Conservation (phyloP, 1,140 invertebrate genomes). For the Battus philenor region DNA sequence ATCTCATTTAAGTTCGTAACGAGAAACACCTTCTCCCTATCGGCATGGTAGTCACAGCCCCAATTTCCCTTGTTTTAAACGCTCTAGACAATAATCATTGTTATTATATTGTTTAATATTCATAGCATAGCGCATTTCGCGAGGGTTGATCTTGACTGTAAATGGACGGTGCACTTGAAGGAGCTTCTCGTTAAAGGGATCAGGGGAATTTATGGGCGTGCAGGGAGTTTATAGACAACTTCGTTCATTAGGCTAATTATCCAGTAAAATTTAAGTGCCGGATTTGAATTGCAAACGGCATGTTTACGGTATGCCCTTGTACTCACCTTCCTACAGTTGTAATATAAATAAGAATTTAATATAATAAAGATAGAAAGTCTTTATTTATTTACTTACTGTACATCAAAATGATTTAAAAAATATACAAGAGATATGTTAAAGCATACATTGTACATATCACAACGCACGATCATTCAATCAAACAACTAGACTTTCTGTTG, state of each 20-base stretch:
- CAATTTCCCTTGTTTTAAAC: slow-evolving; percentile 57
- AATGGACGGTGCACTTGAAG: slow-evolving; percentile 30
- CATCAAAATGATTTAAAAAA: no score
- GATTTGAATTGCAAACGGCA: neutral
- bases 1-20: slow-evolving; percentile 53
- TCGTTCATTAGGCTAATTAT: slow-evolving; percentile 7
- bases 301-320: no score
- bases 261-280: slow-evolving; percentile 1
- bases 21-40: slow-evolving; percentile 34
- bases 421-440: no score
- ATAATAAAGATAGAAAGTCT: no score
- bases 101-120: slow-evolving; percentile 59
- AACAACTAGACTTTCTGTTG: no score
- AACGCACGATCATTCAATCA: no score
- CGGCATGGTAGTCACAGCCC: slow-evolving; percentile 37
- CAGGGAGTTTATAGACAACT: neutral
- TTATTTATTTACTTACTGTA: no score
- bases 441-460: no score
- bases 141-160: slow-evolving; percentile 28
- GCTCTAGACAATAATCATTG: slow-evolving; percentile 58
- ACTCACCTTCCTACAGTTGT: neutral
- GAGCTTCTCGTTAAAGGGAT: slow-evolving; percentile 27
- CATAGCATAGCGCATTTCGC: slow-evolving; percentile 23
- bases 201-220: slow-evolving; percentile 33
- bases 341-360: no score